A percentile compares a stretch with the other conserved stretches of the same genome.
Conservation (phyloP, 1,140 invertebrate genomes). For the Drosophila suzukii region DNA sequence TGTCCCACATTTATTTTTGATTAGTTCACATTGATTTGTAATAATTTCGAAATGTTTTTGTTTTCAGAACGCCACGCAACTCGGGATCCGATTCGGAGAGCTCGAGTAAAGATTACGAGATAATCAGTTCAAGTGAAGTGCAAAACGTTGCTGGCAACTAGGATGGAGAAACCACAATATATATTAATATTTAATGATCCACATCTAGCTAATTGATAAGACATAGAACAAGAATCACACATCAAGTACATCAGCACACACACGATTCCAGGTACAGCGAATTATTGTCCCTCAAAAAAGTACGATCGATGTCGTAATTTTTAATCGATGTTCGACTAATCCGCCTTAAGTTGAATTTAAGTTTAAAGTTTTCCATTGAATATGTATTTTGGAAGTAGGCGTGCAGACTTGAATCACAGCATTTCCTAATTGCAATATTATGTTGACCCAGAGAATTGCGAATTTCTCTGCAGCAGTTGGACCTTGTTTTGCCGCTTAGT, state of each 20-base stretch:
- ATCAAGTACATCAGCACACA: constrained; percentile 49
- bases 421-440: constrained; percentile 51
- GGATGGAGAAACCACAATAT: constrained; percentile 45
- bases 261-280: constrained; percentile 60
- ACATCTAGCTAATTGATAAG: constrained; percentile 74
- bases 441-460: constrained; percentile 18
- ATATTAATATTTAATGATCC: constrained; percentile 58
- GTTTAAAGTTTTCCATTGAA: constrained; percentile 9
- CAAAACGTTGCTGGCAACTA: constrained; percentile 79
- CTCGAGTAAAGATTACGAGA: constrained; percentile 83
- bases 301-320: constrained; percentile 16
- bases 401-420: constrained; percentile 28
- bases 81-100: constrained; percentile 81
- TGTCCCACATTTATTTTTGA: constrained; percentile 16
- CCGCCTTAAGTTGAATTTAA: constrained; percentile 47
- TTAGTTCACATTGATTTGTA: neutral
- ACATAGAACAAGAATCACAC: constrained; percentile 46
- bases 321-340: constrained; percentile 8
- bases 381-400: constrained; percentile 18
- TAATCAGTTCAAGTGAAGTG: constrained; percentile 83
- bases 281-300: constrained; percentile 23
- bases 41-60: constrained; percentile 9
- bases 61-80: constrained; percentile 69
- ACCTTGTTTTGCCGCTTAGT: constrained; percentile 5
- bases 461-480: constrained; percentile 23